Base-by-base conservation (phyloP, 2,888 invertebrate genomes). In the Uloborus plumipes region DNA sequence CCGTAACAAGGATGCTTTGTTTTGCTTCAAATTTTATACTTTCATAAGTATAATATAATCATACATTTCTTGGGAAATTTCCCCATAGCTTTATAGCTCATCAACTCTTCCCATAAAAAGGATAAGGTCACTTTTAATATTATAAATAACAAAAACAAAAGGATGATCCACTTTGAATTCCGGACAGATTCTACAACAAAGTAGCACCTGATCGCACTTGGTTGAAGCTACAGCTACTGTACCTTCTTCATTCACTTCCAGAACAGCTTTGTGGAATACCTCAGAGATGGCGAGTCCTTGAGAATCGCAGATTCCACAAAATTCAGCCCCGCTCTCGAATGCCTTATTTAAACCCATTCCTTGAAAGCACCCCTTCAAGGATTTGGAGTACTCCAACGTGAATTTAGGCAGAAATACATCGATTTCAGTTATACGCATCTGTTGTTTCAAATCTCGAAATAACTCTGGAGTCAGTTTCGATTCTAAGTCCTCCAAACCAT, bases 191-290 rank as follows among this genome's bases (percentile, higher is more conserved):
- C 4, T 15, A 14, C 66, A 13, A 6, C 49, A 49, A 13, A 59
- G 22, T 1, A 2, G 15, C 49, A 55, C 20, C 0, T 66, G 11
- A 31, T 15, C 16, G 3, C 61, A 65, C 22, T 53, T 72, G 1
- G 85, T 84, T 1, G 75, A 71, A 16, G 86, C 85, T 11, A 85
- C 74, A 16, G 82, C 85, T 31, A 78, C 84, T 22, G 72, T 85
- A 15, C 86, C 85, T 66, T 84, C 80, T 61, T 86, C 86, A 47
- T 85, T 81, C n/a, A 86, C 84, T 13, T 79, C 80, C 2, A 86
- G 14, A 18, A 84, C 72, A 11, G 81, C 86, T 64, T 86, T 85
- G 79, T 86, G 86, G 20, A 83, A 61, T 13, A 85, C 65, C n/a
- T 84, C 76, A 1, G 85, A 85, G 13, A 86, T 77, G 14, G 62